Percentiles rank a stretch among this genome's conserved stretches.
Evolutionary conservation across 2,797 vertebrate genomes (phyloP).

Genomic region (Cygnus olor): DNA sequence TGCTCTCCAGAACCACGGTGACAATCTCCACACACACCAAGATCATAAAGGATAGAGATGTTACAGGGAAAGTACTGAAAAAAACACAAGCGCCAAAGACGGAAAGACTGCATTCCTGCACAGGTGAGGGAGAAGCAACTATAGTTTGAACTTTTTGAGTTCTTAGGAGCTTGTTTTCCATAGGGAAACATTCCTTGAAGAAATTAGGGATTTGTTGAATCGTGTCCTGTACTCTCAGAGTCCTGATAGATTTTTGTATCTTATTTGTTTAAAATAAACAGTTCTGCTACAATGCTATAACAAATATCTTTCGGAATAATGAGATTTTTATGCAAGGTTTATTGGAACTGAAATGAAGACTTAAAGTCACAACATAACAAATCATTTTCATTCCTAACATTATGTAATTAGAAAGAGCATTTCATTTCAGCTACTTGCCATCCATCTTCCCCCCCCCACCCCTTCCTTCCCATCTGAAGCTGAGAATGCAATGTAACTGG

Average conservation of each 20-base stretch:
- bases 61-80: neutral
- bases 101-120: neutral
- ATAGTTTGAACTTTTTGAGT: neutral
- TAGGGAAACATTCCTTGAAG: neutral
- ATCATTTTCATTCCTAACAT: neutral
- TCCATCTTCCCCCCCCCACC: neutral
- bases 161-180: neutral
- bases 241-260: neutral
- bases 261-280: conserved; percentile 22
- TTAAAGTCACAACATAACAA: conserved; percentile 9
- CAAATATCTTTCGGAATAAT: neutral
- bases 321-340: conserved; percentile 2
- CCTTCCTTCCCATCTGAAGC: neutral
- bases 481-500: neutral
- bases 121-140: neutral
- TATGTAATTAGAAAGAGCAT: conserved; percentile 41
- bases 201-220: neutral
- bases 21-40: neutral
- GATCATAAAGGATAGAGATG: neutral
- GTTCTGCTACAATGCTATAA: neutral
- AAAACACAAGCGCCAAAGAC: neutral
- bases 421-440: conserved; percentile 2
- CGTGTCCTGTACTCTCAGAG: neutral
- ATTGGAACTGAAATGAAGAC: conserved; percentile 14
- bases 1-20: neutral